phyloP scores from a whole-genome alignment of 2,888 invertebrate genomes.

The Blera fallax region DNA sequence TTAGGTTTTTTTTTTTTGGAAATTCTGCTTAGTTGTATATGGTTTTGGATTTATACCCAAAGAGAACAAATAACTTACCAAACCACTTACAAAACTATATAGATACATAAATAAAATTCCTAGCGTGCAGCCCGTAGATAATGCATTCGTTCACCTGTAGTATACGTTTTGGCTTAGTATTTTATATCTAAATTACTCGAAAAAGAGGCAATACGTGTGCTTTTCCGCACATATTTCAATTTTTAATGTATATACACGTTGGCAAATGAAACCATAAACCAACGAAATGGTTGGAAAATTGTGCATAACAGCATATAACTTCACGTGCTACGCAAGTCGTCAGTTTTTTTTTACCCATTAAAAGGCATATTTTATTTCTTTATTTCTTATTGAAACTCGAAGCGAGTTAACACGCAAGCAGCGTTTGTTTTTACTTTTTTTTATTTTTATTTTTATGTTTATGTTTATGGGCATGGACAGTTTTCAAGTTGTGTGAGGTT shows the following conservation, averaged over 20 bases:
- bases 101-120: background rate
- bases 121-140: background rate
- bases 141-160: background rate
- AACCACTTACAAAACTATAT: too few species aligned
- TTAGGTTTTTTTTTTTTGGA: too few species aligned
- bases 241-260: constrained; percentile 9
- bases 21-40: too few species aligned
- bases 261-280: constrained; percentile 63
- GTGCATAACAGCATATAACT: constrained; percentile 45
- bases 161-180: background rate
- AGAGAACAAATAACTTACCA: too few species aligned
- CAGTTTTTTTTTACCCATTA: constrained; percentile 32
- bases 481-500: background rate
- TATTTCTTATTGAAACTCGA: background rate
- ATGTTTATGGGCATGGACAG: constrained; percentile 13
- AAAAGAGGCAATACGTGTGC: background rate
- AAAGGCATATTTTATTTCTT: background rate
- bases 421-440: background rate
- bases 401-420: background rate
- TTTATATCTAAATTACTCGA: background rate
- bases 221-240: background rate
- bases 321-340: constrained; percentile 55
- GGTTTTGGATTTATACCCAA: too few species aligned
- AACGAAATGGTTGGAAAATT: constrained; percentile 51
- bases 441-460: background rate